Base-by-base conservation (phyloP, 2,888 invertebrate species). In the Euphydryas editha region DNA sequence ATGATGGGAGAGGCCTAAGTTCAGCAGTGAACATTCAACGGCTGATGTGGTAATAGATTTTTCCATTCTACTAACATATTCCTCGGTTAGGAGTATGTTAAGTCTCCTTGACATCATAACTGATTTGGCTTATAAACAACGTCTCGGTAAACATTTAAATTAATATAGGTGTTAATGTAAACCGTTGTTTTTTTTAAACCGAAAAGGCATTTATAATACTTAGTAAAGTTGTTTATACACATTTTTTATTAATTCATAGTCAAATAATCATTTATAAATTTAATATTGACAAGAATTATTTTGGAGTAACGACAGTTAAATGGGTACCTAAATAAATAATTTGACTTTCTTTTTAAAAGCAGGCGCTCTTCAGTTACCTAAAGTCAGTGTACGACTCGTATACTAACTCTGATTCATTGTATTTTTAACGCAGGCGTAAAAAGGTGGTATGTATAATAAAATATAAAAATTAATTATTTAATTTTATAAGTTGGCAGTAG, bases 51-150 rank as follows among this genome's bases (percentile, higher is more conserved):
- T n/a, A n/a, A n/a, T n/a, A n/a, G n/a, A n/a, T n/a, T n/a, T n/a
- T n/a, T n/a, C n/a, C n/a, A n/a, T n/a, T n/a, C n/a, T n/a, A n/a
- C n/a, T n/a, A n/a, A n/a, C n/a, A n/a, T n/a, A n/a, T n/a, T n/a
- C n/a, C 17, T 11, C n/a, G 10, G n/a, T n/a, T n/a, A 7, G 8
- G 30, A 58, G 49, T 63, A 13, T 36, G 62, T 42, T 57, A 63
- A 58, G 57, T 57, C 24, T 37, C 11, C 42, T 55, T 46, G 42
- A 21, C 24, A 63, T 55, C 30, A 20, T 24, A 20, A 47, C 49
- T 63, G 30, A 57, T 63, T 63, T 24, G 15, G 21, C 21, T 21
- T 15, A 24, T 49, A 21, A 49, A 49, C 21, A 49, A 49, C 49
- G 21, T 13, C 21, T 24, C 21, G 7, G 21, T 24, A 51, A 62